A percentile compares a stretch with the other conserved stretches of the same genome.
Conservation (phyloP, 2,797 vertebrate species). For the Lepilemur septentrionalis region DNA sequence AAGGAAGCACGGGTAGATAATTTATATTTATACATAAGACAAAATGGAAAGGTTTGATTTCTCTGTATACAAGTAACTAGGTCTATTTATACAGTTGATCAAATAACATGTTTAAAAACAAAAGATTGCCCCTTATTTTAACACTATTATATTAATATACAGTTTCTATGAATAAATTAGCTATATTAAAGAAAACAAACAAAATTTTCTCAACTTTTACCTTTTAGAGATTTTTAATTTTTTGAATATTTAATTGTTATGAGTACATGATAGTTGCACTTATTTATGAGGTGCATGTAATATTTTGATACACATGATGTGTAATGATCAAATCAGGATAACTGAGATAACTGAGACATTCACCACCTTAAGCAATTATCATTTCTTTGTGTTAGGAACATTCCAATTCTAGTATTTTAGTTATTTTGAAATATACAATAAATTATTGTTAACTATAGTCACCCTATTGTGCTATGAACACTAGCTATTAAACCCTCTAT, state of each 20-base stretch:
- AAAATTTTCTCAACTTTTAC: neutral
- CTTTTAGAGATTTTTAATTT: neutral
- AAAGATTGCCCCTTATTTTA: neutral
- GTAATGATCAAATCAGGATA: neutral
- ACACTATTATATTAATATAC: neutral
- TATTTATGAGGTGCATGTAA: neutral
- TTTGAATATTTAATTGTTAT: neutral
- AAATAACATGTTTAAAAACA: neutral
- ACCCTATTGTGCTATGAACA: neutral
- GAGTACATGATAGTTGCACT: neutral
- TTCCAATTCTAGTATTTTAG: neutral
- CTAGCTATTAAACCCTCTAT: neutral
- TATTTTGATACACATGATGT: neutral
- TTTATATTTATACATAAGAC: neutral
- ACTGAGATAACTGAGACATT: neutral
- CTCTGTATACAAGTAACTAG: neutral
- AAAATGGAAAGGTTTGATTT: neutral
- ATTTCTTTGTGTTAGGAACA: neutral
- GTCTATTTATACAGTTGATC: neutral
- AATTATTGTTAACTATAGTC: neutral
- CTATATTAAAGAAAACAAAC: neutral
- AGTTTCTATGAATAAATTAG: neutral
- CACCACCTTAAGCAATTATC: neutral
- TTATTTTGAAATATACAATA: neutral
- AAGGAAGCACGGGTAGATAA: neutral